These are phyloP conservation scores for Pygocentrus nattereri DNA, from an alignment of 2,797 vertebrate genomes.

Conservation along the genomic window DNA sequence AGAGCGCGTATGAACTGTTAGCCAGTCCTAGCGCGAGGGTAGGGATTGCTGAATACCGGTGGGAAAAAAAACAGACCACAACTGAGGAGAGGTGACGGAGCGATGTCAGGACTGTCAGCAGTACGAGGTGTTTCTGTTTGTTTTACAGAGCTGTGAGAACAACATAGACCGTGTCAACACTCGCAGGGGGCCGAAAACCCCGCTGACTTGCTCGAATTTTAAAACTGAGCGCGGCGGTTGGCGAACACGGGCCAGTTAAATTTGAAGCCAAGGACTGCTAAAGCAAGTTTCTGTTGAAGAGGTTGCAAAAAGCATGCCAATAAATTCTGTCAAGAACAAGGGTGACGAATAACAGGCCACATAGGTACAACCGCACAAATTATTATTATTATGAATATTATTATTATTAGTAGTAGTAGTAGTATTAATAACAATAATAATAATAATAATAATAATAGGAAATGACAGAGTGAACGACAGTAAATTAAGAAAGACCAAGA, in stretches of 20 bases:
- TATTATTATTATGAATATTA: no score
- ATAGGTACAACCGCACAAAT: no score
- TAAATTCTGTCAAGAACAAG: no score
- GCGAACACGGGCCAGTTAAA: neutral
- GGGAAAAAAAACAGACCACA: neutral
- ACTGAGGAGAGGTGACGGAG: conserved; percentile 31
- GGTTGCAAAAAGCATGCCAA: neutral
- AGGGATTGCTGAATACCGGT: neutral
- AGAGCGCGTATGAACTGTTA: neutral
- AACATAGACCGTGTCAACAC: conserved; percentile 71
- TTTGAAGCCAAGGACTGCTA: neutral
- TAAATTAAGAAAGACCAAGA: no score
- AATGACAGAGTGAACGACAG: no score
- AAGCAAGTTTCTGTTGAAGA: neutral
- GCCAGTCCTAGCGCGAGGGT: neutral
- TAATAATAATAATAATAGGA: no score
- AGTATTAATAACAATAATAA: no score
- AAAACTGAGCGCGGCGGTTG: neutral
- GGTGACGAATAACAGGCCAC: no score
- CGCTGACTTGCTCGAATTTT: conserved; percentile 54
- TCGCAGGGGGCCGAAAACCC: conserved; percentile 67
- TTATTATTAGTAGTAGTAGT: no score
- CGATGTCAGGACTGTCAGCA: conserved; percentile 62
- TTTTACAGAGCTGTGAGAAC: conserved; percentile 75
- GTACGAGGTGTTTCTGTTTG: conserved; percentile 74